These are phyloP conservation scores for Furcifer pardalis DNA, from an alignment of 2,797 vertebrate species.

Conservation along the genomic window DNA sequence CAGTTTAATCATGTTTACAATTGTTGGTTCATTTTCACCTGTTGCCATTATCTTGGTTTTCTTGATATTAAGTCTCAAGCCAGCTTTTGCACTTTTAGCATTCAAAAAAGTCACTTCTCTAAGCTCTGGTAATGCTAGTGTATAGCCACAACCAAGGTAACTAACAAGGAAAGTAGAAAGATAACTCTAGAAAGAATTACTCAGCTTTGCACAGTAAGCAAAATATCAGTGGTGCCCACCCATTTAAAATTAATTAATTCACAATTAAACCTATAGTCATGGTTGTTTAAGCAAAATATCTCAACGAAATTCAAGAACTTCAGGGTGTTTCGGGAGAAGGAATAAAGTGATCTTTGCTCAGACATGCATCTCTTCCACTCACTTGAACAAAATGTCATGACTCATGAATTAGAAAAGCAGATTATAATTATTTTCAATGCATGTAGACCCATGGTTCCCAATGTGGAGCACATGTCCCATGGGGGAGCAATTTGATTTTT, in stretches of 20 bases:
- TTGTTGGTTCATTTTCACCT: no score
- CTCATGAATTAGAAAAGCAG: slow-evolving; percentile 16
- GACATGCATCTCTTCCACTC: neutral
- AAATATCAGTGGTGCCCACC: neutral
- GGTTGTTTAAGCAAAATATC: neutral
- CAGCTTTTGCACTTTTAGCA: no score
- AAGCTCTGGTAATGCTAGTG: no score
- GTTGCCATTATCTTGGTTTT: no score
- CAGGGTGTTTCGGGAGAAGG: neutral
- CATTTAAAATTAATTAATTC: neutral
- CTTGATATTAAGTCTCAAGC: no score
- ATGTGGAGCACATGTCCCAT: no score
- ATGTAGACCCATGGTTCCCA: no score
- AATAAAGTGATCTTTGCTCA: neutral
- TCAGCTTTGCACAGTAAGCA: no score
- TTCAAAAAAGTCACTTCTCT: no score
- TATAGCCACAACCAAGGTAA: neutral
- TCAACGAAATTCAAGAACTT: slow-evolving; percentile 6
- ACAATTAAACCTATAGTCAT: neutral
- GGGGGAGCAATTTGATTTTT: no score
- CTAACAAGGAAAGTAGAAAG: neutral
- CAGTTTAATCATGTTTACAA: no score
- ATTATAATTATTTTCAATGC: neutral
- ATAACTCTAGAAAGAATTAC: neutral
- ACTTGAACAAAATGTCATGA: slow-evolving; percentile 10